Percentiles rank a stretch among this genome's conserved stretches.
Evolutionary conservation across 1,140 invertebrate genomes (phyloP).

Genomic region (Drosophila navojoa): DNA sequence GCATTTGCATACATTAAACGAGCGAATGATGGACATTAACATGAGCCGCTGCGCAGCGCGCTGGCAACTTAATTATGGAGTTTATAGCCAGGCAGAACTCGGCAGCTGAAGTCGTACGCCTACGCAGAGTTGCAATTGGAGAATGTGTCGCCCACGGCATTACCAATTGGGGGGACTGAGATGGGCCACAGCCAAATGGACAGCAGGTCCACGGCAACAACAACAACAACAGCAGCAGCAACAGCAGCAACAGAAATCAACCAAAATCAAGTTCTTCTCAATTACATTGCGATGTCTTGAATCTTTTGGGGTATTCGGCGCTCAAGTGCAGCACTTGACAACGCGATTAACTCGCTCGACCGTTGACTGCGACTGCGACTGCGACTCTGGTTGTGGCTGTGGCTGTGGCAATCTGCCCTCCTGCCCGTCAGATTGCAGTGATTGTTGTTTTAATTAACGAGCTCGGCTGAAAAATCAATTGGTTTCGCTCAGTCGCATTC

Average conservation of each 20-base stretch:
- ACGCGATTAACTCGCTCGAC: constrained; percentile 41
- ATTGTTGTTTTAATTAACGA: constrained; percentile 80
- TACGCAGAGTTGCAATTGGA: constrained; percentile 12
- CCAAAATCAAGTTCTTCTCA: constrained; percentile 51
- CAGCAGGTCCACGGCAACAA: background rate
- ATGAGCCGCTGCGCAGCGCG: constrained; percentile 11
- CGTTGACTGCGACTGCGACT: constrained; percentile 7
- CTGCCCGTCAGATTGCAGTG: constrained; percentile 42
- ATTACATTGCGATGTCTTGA: constrained; percentile 27
- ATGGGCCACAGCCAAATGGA: background rate
- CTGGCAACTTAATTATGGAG: constrained; percentile 15
- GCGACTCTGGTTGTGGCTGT: constrained; percentile 14
- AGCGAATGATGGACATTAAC: constrained; percentile 36
- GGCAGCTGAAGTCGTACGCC: background rate
- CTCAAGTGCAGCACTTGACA: constrained; percentile 46
- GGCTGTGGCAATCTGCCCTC: constrained; percentile 36
- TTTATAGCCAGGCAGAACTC: background rate
- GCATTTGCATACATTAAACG: constrained; percentile 29
- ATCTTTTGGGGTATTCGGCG: background rate
- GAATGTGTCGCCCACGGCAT: constrained; percentile 1
- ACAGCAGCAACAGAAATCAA: background rate
- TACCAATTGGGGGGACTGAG: background rate
- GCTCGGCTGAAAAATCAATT: constrained; percentile 58
- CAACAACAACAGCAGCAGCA: background rate
- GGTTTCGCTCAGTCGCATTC: constrained; percentile 23